These are phyloP conservation scores for Atractosteus spatula DNA, from an alignment of 2,113 vertebrate genomes.

Conservation along the genomic window DNA sequence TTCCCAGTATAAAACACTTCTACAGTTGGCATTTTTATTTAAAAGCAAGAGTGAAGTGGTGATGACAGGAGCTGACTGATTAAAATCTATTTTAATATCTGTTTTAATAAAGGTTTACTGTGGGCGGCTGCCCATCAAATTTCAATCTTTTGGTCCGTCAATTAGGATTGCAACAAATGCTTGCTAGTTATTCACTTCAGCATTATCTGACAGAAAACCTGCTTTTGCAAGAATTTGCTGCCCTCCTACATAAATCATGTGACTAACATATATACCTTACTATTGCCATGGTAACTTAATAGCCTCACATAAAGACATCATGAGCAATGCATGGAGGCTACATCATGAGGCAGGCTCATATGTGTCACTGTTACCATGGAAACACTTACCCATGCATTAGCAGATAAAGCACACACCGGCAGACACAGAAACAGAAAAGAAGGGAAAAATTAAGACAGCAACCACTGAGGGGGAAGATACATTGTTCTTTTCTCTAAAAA, in stretches of 20 bases:
- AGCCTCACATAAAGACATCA: slow-evolving; percentile 61
- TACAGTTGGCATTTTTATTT: too few species aligned
- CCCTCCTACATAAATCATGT: not conserved
- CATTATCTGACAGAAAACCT: not conserved
- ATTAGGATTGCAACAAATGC: slow-evolving; percentile 2
- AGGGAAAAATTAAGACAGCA: slow-evolving; percentile 48
- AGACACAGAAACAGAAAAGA: slow-evolving; percentile 60
- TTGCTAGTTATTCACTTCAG: not conserved
- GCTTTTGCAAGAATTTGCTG: not conserved
- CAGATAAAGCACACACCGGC: slow-evolving; percentile 59
- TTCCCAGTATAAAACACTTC: too few species aligned
- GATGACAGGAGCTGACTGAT: too few species aligned
- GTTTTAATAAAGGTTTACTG: too few species aligned
- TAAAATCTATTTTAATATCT: too few species aligned
- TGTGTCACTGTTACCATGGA: slow-evolving; percentile 66
- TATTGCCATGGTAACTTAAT: slow-evolving; percentile 63
- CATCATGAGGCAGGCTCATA: slow-evolving; percentile 58
- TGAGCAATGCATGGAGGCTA: slow-evolving; percentile 64
- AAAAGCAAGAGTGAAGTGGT: too few species aligned
- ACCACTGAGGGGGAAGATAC: slow-evolving; percentile 21
- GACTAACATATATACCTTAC: slow-evolving; percentile 22
- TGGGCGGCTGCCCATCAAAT: too few species aligned
- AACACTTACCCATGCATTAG: slow-evolving; percentile 65
- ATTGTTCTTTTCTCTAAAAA: not conserved
- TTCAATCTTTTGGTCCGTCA: slow-evolving; percentile 9